Percentiles rank a stretch among this genome's conserved stretches.
phyloP scores from a whole-genome alignment of 2,113 vertebrate species.

The Scalopus aquaticus region DNA sequence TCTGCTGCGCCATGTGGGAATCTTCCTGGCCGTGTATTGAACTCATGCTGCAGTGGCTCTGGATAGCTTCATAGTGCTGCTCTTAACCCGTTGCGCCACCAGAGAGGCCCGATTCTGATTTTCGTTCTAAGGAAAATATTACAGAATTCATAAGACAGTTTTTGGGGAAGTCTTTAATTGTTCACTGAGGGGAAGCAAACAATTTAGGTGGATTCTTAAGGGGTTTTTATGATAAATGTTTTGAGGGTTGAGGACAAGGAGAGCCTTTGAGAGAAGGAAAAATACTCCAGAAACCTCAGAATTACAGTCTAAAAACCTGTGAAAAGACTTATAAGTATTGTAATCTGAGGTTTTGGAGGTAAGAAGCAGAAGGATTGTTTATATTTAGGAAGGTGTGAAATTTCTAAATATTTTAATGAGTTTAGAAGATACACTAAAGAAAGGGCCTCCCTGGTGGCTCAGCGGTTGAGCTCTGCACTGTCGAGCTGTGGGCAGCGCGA shows the following conservation, averaged over 20 bases:
- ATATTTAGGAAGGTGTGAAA: not conserved
- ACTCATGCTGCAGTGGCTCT: too few species aligned
- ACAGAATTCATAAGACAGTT: not conserved
- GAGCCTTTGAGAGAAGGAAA: conserved; percentile 39
- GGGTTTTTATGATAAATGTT: not conserved
- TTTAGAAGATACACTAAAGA: conserved; percentile 46
- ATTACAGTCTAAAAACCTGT: conserved; percentile 20
- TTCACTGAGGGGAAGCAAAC: not conserved
- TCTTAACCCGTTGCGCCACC: too few species aligned
- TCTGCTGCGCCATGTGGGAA: too few species aligned
- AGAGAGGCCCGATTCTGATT: too few species aligned
- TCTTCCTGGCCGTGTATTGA: too few species aligned
- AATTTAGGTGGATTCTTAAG: not conserved
- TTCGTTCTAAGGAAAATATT: conserved; percentile 1
- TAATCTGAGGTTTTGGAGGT: not conserved
- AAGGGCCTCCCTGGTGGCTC: too few species aligned
- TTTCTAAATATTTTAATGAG: conserved; percentile 40
- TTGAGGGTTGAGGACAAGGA: not conserved
- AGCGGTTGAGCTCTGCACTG: too few species aligned
- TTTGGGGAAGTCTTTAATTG: not conserved
- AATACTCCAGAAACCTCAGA: conserved; percentile 10
- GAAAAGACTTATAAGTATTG: not conserved
- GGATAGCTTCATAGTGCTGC: too few species aligned
- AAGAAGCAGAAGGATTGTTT: not conserved
- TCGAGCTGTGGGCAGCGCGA: too few species aligned